These are phyloP conservation scores for Dipodomys spectabilis DNA, from an alignment of 2,113 vertebrate genomes.

Conservation along the genomic window DNA sequence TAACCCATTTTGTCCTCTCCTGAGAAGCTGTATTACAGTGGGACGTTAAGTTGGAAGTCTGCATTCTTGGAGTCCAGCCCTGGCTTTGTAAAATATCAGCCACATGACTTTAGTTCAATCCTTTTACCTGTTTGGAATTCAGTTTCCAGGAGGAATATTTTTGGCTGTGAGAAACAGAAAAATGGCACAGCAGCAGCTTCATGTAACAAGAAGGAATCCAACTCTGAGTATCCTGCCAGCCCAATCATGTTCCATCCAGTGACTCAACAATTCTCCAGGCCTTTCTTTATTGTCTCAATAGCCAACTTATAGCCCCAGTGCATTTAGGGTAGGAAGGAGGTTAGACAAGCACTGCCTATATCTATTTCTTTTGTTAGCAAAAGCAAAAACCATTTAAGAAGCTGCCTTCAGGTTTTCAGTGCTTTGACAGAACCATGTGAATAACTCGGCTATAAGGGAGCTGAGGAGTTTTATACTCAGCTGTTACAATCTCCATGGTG, in stretches of 20 bases:
- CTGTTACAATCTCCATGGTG: neutral
- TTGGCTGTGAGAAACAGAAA: constrained; percentile 37
- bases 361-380: neutral
- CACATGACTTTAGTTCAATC: constrained; percentile 43
- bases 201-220: neutral
- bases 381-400: constrained; percentile 7
- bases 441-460: neutral
- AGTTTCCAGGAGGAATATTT: constrained; percentile 22
- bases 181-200: neutral
- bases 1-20: neutral
- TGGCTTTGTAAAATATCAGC: constrained; percentile 28
- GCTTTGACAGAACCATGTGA: neutral
- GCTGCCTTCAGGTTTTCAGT: neutral
- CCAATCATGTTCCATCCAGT: neutral
- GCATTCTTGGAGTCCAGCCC: neutral
- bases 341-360: neutral
- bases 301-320: neutral
- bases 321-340: neutral
- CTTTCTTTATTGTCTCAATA: neutral
- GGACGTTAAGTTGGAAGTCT: neutral
- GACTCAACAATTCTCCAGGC: neutral
- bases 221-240: neutral
- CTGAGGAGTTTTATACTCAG: neutral
- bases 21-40: neutral
- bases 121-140: constrained; percentile 52